phyloP scores from a whole-genome alignment of 2,113 vertebrate genomes.

The Oceanites oceanicus region DNA sequence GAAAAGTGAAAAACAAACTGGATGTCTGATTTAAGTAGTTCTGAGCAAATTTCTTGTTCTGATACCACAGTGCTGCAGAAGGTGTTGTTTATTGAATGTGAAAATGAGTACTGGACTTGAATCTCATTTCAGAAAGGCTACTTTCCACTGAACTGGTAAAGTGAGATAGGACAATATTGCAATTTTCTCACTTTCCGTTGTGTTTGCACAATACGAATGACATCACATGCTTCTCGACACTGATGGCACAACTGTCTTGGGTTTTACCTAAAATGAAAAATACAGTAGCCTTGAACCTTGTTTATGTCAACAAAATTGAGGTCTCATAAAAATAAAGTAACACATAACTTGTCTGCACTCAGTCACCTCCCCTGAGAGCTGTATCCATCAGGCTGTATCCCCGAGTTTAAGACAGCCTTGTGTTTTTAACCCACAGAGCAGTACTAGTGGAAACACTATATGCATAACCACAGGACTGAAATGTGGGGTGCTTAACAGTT shows the following conservation, averaged over 20 bases:
- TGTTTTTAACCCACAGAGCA: not conserved
- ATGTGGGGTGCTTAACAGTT: slow-evolving; percentile 15
- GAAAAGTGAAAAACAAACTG: not conserved
- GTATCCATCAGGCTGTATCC: not conserved
- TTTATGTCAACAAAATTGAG: not conserved
- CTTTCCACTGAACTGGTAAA: not conserved
- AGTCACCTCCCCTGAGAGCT: not conserved
- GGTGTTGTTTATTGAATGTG: not conserved
- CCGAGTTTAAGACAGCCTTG: not conserved
- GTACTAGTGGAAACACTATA: not conserved
- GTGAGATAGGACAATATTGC: not conserved
- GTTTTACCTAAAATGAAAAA: not conserved
- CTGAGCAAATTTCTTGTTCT: not conserved
- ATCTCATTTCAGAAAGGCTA: not conserved
- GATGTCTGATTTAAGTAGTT: not conserved
- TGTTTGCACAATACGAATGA: not conserved
- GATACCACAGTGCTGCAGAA: slow-evolving; percentile 14
- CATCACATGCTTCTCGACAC: not conserved
- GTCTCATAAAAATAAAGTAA: not conserved
- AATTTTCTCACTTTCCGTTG: not conserved
- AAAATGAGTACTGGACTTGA: not conserved
- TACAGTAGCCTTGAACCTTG: not conserved
- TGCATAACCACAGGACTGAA: not conserved
- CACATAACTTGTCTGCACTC: not conserved
- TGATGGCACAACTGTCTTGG: not conserved